phyloP scores from a whole-genome alignment of 2,797 vertebrate genomes.

The Cuniculus paca region DNA sequence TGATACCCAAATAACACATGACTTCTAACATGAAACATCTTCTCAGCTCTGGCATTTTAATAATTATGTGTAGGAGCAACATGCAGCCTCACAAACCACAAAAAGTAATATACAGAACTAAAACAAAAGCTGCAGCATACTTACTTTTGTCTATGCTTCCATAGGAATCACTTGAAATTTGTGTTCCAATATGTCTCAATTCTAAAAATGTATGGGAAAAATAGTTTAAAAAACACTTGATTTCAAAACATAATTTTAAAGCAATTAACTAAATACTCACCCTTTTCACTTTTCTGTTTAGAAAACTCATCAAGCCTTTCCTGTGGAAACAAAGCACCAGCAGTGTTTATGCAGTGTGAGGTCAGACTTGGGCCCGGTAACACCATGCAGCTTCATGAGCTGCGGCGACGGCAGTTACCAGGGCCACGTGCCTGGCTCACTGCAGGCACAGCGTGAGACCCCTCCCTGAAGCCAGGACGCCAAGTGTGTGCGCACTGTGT shows the following conservation, averaged over 20 bases:
- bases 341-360: no score
- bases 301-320: slow-evolving; percentile 90
- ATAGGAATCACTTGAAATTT: slow-evolving; percentile 87
- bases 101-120: background rate
- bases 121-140: background rate
- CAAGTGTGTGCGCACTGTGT: background rate
- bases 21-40: background rate
- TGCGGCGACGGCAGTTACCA: rapidly evolving
- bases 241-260: slow-evolving; percentile 41
- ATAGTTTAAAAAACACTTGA: slow-evolving; percentile 33
- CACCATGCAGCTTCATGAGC: rapidly evolving
- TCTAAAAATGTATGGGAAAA: slow-evolving; percentile 82
- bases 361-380: rapidly evolving
- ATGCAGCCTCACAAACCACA: background rate
- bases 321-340: slow-evolving; percentile 86
- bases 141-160: slow-evolving; percentile 94
- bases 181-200: slow-evolving; percentile 91
- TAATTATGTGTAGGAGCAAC: background rate
- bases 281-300: slow-evolving; percentile 90
- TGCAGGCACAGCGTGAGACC: rapidly evolving
- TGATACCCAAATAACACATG: background rate
- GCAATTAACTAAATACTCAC: slow-evolving; percentile 87
- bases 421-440: rapidly evolving
- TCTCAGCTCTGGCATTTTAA: background rate
- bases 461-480: rapidly evolving